Base-by-base conservation (phyloP, 2,113 vertebrate genomes). In the Seriola quinqueradiata region DNA sequence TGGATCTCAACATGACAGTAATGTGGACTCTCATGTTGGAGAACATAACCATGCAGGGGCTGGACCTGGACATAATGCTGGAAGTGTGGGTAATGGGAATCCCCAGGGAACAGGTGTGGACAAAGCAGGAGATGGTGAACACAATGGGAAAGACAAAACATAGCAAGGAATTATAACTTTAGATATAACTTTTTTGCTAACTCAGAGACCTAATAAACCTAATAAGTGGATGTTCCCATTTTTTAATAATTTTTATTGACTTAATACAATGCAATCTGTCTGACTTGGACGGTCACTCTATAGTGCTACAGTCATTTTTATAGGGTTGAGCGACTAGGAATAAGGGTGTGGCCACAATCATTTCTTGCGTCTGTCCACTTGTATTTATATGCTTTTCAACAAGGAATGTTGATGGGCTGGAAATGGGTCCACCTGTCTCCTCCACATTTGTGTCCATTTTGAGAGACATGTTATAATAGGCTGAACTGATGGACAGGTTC, bases 211-310 rank as follows among this genome's bases (percentile, higher is more conserved):
- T 55, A 80, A 68, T 83, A 79, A 77, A 79, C 67, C 17, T 79
- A 17, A 34, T 79, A 17, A 34, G 21, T 55, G 32, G 23, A 50
- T 65, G 23, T 60, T 63, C 34, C 60, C 13, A 65, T 71, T 55
- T 66, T 75, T 17, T 9, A 60, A 36, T 72, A n/a, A 66, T 81
- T 81, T 82, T 82, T 86, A 55, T 72, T 74, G 54, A 85, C 54
- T 58, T 34, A 16, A 68, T 75, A 84, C 28, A 70, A 42, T 86
- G 67, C 74, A 87, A 73, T 81, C 40, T 23, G 28, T 44, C 50
- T 58, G 36, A 32, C 21, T 50, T 8, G 25, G 67, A 60, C 44
- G 54, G 73, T 81, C 73, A 60, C 74, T 77, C 79, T 73, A 28
- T 44, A 46, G 10, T 28, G 61, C 50, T 61, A 68, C 50, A 44